A percentile compares a stretch with the other conserved stretches of the same genome.
Conservation (phyloP, 2,888 invertebrate genomes). For the Biston betularia region DNA sequence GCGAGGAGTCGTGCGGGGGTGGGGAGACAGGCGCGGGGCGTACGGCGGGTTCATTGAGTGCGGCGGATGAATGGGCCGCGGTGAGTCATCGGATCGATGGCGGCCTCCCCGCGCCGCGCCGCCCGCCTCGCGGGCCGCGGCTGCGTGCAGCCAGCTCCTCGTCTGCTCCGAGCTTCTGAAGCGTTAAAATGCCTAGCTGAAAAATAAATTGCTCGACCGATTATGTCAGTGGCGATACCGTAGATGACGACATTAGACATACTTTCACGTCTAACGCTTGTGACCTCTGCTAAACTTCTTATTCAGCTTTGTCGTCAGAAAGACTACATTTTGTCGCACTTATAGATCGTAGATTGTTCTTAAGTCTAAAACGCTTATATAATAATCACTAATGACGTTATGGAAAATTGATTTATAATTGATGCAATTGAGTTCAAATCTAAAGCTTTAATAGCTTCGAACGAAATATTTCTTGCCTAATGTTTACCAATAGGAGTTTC, state of each 20-base stretch:
- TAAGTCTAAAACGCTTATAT: too few relatives aligned
- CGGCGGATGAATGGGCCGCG: slow-evolving; percentile 83
- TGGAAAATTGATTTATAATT: neutral
- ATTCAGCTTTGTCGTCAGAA: slow-evolving; percentile 7
- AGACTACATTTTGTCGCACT: neutral
- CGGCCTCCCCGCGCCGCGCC: slow-evolving; percentile 50
- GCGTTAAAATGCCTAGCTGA: slow-evolving; percentile 44
- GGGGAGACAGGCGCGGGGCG: slow-evolving; percentile 53
- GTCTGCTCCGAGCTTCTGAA: slow-evolving; percentile 36
- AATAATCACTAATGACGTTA: too few relatives aligned
- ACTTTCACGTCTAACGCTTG: slow-evolving; percentile 34
- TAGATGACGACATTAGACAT: slow-evolving; percentile 39
- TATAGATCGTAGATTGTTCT: neutral
- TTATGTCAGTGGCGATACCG: slow-evolving; percentile 37
- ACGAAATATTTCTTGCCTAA: slow-evolving; percentile 24
- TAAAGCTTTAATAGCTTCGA: slow-evolving; percentile 2
- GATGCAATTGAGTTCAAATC: neutral
- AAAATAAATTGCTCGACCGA: slow-evolving; percentile 37
- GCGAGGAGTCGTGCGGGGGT: slow-evolving; percentile 68
- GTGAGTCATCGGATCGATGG: slow-evolving; percentile 83
- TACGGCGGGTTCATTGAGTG: slow-evolving; percentile 80
- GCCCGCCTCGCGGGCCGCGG: slow-evolving; percentile 36
- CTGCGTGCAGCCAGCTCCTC: slow-evolving; percentile 39
- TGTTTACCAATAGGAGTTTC: slow-evolving; percentile 22
- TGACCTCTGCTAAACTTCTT: slow-evolving; percentile 32